These are phyloP conservation scores for Prietella phreatophila DNA, from an alignment of 2,113 vertebrate genomes.

Conservation along the genomic window DNA sequence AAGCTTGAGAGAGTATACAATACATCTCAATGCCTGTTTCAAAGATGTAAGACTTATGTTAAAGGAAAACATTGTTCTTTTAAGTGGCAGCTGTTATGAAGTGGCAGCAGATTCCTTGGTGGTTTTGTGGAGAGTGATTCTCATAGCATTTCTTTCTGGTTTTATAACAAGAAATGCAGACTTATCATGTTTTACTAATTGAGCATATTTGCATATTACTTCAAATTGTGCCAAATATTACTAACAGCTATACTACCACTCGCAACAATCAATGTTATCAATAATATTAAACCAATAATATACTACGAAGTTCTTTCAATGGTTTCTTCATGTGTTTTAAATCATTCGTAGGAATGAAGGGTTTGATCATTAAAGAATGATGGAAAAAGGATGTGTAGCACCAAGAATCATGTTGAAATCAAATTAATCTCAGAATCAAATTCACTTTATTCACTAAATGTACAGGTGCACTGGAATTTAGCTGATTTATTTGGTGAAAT, in stretches of 20 bases:
- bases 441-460: neutral
- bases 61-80: conserved; percentile 30
- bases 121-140: neutral
- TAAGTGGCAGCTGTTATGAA: conserved; percentile 39
- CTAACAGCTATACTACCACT: neutral
- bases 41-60: neutral
- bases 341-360: neutral
- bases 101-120: conserved; percentile 37
- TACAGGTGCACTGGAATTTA: neutral
- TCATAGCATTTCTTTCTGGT: neutral
- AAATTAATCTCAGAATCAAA: neutral
- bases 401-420: neutral
- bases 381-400: neutral
- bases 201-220: neutral
- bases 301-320: neutral
- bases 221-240: neutral
- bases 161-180: neutral
- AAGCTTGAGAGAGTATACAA: neutral
- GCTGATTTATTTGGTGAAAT: neutral
- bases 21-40: neutral
- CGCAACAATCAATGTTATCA: neutral
- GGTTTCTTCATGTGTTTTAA: neutral
- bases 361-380: neutral
- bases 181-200: conserved; percentile 9
- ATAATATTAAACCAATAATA: neutral